phyloP scores from a whole-genome alignment of 2,888 invertebrate genomes.

The Empis stercorea region DNA sequence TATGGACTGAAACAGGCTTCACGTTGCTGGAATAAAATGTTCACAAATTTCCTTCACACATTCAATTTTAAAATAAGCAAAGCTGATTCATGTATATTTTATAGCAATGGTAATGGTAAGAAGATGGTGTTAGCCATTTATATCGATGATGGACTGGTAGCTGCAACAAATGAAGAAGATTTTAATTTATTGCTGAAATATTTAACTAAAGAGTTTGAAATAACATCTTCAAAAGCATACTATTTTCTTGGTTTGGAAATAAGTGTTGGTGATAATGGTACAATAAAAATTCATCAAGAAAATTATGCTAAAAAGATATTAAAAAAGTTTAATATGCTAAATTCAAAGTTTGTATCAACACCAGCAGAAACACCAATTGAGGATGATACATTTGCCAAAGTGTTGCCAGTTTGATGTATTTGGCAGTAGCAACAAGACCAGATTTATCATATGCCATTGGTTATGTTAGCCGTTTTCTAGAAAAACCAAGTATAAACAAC shows the following conservation, averaged over 20 bases:
- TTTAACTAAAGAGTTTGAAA: no score
- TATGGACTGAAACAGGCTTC: conserved; percentile 19
- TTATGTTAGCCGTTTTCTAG: conserved; percentile 7
- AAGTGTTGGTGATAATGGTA: neutral
- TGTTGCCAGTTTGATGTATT: conserved; percentile 14
- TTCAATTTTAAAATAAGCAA: conserved; percentile 15
- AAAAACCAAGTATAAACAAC: conserved; percentile 4
- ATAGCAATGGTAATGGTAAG: conserved; percentile 6
- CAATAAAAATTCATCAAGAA: conserved; percentile 11
- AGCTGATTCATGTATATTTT: conserved; percentile 20
- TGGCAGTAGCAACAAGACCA: conserved; percentile 13
- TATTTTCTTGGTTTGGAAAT: conserved; percentile 4
- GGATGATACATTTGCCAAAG: conserved; percentile 6
- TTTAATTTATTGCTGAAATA: conserved; percentile 10
- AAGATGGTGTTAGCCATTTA: no score
- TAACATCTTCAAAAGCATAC: neutral
- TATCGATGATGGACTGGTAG: no score
- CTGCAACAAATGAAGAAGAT: no score
- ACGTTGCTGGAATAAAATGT: conserved; percentile 16
- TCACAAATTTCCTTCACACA: conserved; percentile 14
- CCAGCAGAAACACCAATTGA: conserved; percentile 7
- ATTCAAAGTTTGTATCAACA: conserved; percentile 11
- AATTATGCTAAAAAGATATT: conserved; percentile 11
- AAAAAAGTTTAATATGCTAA: conserved; percentile 12
- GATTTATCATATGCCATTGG: conserved; percentile 13